phyloP scores from a whole-genome alignment of 2,113 vertebrate genomes.

The Aegotheles bennettii region DNA sequence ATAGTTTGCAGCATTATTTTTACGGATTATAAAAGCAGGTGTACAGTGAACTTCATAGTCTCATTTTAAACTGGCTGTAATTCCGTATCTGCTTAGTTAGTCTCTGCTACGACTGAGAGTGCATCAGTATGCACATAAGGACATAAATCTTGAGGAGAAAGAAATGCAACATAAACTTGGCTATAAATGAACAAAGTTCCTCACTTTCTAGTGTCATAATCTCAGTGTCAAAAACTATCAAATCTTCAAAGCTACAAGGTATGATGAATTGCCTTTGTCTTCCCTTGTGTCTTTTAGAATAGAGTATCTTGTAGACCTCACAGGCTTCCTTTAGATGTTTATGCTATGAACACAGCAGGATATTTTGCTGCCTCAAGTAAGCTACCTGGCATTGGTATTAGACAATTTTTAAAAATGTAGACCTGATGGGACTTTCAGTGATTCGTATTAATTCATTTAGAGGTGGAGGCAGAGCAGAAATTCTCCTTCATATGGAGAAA shows the following conservation, averaged over 20 bases:
- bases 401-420: background rate
- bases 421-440: background rate
- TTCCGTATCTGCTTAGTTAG: background rate
- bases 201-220: background rate
- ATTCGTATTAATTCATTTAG: background rate
- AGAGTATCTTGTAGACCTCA: background rate
- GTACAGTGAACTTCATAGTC: background rate
- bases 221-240: background rate
- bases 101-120: background rate
- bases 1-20: background rate
- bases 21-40: background rate
- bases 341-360: background rate
- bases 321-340: background rate
- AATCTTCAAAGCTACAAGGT: background rate
- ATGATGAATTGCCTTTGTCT: background rate
- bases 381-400: background rate
- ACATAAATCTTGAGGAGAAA: slow-evolving; percentile 13
- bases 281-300: background rate
- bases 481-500: background rate
- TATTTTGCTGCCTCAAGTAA: background rate
- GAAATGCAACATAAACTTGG: background rate
- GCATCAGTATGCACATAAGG: slow-evolving; percentile 27
- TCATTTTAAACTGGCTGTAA: slow-evolving; percentile 10
- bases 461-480: background rate
- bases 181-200: slow-evolving; percentile 14